A percentile compares a stretch with the other conserved stretches of the same genome.
Evolutionary conservation across 2,888 invertebrate species (phyloP).

Genomic region (Xestia xanthographa): DNA sequence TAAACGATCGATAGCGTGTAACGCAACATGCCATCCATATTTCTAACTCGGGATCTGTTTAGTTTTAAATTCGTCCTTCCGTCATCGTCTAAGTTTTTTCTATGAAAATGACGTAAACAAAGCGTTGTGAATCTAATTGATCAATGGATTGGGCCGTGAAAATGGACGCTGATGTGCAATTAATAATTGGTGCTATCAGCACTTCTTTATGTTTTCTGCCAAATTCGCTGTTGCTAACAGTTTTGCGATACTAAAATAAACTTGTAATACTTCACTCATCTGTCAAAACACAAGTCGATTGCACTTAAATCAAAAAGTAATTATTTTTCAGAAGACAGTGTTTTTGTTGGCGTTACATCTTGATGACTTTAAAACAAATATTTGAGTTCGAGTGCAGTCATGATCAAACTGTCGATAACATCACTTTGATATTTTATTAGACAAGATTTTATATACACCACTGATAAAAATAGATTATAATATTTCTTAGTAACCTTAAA

Average conservation of each 20-base stretch:
- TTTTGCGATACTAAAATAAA: constrained; percentile 25
- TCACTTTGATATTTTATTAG: constrained; percentile 43
- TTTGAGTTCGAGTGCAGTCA: constrained; percentile 39
- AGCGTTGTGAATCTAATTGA: constrained; percentile 56
- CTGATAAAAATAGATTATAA: constrained; percentile 44
- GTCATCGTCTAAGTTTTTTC: constrained; percentile 29
- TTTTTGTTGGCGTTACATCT: constrained; percentile 37
- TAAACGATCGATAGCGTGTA: too few relatives aligned
- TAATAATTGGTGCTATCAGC: constrained; percentile 45
- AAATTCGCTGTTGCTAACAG: constrained; percentile 39
- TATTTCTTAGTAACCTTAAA: constrained; percentile 58
- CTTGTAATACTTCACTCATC: constrained; percentile 30
- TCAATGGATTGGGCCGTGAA: constrained; percentile 65
- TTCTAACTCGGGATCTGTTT: neutral
- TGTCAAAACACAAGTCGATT: constrained; percentile 38
- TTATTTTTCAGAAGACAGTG: constrained; percentile 27
- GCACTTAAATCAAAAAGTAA: constrained; percentile 52
- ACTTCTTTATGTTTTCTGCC: constrained; percentile 19
- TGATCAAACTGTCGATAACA: constrained; percentile 29
- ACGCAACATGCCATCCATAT: neutral
- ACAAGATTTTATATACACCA: constrained; percentile 32
- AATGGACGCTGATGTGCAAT: constrained; percentile 53
- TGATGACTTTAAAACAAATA: constrained; percentile 38
- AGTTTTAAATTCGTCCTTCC: constrained; percentile 18
- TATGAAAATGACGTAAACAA: constrained; percentile 52